A percentile compares a stretch with the other conserved stretches of the same genome.
Conservation (phyloP, 2,113 vertebrate species). For the Mus musculus region DNA sequence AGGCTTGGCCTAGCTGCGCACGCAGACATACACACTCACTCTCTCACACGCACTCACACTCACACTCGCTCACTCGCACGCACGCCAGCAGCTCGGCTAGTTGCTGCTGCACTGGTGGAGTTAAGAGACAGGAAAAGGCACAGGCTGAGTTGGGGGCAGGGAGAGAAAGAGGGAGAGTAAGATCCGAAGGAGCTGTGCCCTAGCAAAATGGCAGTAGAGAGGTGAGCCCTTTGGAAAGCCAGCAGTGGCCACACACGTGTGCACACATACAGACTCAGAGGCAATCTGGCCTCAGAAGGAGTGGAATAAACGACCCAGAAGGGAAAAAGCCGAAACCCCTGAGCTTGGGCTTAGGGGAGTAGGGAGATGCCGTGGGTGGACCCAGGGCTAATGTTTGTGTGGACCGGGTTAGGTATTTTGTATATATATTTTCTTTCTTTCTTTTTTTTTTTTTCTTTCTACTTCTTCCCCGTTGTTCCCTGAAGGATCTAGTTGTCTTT, state of each 20-base stretch:
- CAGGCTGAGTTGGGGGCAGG: constrained; percentile 83
- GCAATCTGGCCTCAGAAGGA: neutral
- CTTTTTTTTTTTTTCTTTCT: neutral
- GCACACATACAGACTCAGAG: neutral
- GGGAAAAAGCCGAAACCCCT: constrained; percentile 28
- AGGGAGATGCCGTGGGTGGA: neutral
- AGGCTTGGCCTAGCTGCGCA: constrained; percentile 78
- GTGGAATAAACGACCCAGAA: constrained; percentile 47
- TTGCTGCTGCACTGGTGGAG: constrained; percentile 80
- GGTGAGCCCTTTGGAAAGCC: constrained; percentile 66
- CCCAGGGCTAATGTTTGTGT: neutral
- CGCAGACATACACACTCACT: neutral
- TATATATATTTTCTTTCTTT: neutral
- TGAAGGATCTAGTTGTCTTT: neutral
- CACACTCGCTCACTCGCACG: constrained; percentile 1
- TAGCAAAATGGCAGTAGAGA: constrained; percentile 82
- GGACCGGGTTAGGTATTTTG: neutral
- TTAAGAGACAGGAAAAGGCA: constrained; percentile 80
- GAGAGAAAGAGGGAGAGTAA: constrained; percentile 51
- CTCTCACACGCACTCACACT: constrained; percentile 35
- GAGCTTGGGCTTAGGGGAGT: neutral
- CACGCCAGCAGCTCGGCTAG: constrained; percentile 69
- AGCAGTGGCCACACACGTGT: constrained; percentile 69
- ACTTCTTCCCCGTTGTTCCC: neutral
- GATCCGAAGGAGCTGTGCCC: constrained; percentile 62